Conservation (phyloP, 2,113 vertebrate genomes). For the Pungitius pungitius region DNA sequence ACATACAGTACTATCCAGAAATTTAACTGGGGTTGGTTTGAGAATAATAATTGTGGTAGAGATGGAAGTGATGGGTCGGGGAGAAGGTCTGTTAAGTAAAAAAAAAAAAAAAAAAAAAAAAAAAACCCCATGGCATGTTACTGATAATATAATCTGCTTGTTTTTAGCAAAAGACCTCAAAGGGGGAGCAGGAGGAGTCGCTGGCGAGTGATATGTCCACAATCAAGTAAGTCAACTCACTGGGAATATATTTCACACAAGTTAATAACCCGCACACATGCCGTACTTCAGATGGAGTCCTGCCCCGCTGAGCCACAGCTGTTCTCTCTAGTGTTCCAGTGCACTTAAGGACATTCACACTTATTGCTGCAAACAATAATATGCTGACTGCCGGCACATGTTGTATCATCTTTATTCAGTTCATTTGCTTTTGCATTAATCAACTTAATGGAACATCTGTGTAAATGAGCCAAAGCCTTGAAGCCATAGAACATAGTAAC, state of each 20-base stretch:
- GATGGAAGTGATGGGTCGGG: not conserved
- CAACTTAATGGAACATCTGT: not conserved
- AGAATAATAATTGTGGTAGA: not conserved
- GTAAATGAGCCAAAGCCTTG: not conserved
- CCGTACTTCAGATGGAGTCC: not conserved
- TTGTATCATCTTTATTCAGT: not conserved
- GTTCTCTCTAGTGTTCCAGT: not conserved
- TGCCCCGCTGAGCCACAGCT: constrained; percentile 10
- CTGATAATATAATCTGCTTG: not conserved
- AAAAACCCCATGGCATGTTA: not conserved
- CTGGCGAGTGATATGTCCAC: constrained; percentile 35
- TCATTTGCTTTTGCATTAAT: not conserved
- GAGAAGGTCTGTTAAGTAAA: not conserved
- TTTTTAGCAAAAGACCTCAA: constrained; percentile 70
- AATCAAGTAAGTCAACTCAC: constrained; percentile 74
- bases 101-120: too few species aligned
- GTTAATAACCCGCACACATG: not conserved
- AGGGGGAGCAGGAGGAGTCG: constrained; percentile 53
- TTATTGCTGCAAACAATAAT: not conserved
- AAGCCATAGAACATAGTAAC: not conserved
- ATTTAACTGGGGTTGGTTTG: not conserved
- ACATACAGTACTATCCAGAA: not conserved
- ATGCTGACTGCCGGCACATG: not conserved
- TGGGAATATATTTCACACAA: not conserved
- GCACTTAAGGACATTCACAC: not conserved